phyloP scores from a whole-genome alignment of 2,797 vertebrate species.

The Hippopotamyrus pictus region DNA sequence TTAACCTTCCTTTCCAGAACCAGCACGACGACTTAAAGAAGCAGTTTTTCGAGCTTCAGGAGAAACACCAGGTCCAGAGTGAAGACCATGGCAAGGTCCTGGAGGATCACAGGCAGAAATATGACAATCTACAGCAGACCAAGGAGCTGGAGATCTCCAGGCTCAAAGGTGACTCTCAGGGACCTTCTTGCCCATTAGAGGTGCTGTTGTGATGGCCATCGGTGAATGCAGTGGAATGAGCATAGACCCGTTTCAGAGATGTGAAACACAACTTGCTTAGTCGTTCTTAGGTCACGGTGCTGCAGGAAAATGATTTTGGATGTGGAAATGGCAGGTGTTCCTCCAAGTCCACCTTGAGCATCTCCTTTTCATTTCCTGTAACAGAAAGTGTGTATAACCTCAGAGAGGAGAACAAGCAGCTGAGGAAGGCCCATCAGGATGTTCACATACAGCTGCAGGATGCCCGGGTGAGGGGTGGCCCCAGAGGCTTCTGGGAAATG shows the following conservation, averaged over 20 bases:
- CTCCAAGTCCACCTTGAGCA: neutral
- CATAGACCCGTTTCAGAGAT: neutral
- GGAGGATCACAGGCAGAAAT: constrained; percentile 77
- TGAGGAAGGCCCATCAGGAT: constrained; percentile 91
- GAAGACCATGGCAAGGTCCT: constrained; percentile 77
- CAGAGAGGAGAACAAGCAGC: constrained; percentile 86
- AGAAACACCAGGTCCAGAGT: constrained; percentile 77
- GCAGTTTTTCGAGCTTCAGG: constrained; percentile 80
- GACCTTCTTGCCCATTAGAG: constrained; percentile 38
- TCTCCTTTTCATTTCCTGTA: constrained; percentile 19
- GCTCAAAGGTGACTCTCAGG: constrained; percentile 76
- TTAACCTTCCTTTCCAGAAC: constrained; percentile 61
- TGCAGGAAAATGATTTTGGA: neutral
- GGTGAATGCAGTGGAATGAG: constrained; percentile 2
- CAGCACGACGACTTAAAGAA: constrained; percentile 93
- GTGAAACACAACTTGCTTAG: neutral
- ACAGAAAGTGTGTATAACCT: constrained; percentile 82
- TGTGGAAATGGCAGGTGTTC: neutral
- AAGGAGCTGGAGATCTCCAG: constrained; percentile 82
- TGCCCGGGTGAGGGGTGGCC: constrained; percentile 69
- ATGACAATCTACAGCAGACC: constrained; percentile 73
- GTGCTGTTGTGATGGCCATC: constrained; percentile 17
- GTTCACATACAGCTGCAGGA: constrained; percentile 89
- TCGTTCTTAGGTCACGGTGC: neutral
- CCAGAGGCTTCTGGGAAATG: neutral